Base-by-base conservation (phyloP, 1,140 invertebrate species). In the Bactericera cockerelli region DNA sequence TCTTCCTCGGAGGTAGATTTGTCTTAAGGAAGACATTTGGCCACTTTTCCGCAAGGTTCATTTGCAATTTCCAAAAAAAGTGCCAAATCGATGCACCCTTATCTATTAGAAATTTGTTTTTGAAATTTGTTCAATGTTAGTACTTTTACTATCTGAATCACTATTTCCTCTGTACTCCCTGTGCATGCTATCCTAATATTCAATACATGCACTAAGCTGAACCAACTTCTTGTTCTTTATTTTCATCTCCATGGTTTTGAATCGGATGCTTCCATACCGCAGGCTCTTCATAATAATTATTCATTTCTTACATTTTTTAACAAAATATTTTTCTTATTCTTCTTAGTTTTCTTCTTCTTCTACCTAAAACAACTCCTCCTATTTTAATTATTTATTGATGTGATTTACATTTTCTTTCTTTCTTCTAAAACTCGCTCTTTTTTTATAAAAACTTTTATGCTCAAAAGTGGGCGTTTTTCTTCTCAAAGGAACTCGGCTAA, bases 341-440 rank as follows among this genome's bases (percentile, higher is more conserved):
- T 49, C 19, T 10, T 16, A 49, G 19, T 49, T 49, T 49, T 49
- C 19, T 49, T 49, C 22, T n/a, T 49, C 22, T 49, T 22, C n/a
- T 49, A 49, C 22, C 22, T 49, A 49, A 49, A 49, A 49, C n/a
- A 49, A 49, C 42, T 49, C 42, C 42, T 49, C 42, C 42, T 49
- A 19, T 49, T 49, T 49, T 49, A 49, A 49, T 49, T 49, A 49
- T 49, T 49, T 49, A 49, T 49, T 49, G 42, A 49, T 49, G 42
- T 49, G 42, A 49, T 49, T 49, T 49, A 49, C 42, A 49, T 49
- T 49, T 49, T 49, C 22, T 49, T 22, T 49, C 22, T 22, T 49
- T 49, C 42, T 49, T 49, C 42, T 22, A 49, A 31, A 49, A 49
- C 42, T 16, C 42, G 42, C 42, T 49, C 42, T 49, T 49, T 49